Percentiles rank a stretch among this genome's conserved stretches.
Conservation (phyloP, 2,888 invertebrate genomes). For the Rhagium mordax region DNA sequence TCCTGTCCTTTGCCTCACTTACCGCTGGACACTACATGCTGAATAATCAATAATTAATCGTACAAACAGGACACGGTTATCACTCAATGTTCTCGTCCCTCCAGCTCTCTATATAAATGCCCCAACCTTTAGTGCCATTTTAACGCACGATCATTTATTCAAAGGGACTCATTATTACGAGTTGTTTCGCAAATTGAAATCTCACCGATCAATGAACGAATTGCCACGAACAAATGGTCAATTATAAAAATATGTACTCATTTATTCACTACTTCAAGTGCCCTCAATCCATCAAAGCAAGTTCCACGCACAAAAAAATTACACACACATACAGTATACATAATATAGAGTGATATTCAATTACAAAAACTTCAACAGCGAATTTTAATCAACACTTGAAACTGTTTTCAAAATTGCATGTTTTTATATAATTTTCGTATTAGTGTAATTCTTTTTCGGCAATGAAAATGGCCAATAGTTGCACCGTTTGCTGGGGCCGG, state of each 20-base stretch:
- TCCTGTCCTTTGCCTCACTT: conserved; percentile 45
- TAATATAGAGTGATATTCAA: too few species aligned
- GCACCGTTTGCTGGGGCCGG: too few species aligned
- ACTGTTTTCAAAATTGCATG: too few species aligned
- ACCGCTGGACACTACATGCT: conserved; percentile 39
- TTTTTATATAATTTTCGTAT: too few species aligned
- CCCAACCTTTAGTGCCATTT: conserved; percentile 21
- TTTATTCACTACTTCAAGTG: too few species aligned
- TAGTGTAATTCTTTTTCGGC: too few species aligned
- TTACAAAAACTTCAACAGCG: too few species aligned
- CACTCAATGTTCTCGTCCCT: conserved; percentile 10
- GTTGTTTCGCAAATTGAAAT: conserved; percentile 11
- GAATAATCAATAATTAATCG: conserved; percentile 54
- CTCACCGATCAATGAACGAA: neutral
- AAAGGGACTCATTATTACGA: conserved; percentile 25
- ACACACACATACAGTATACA: too few species aligned
- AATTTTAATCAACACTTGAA: too few species aligned
- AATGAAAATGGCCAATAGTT: too few species aligned
- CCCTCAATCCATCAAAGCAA: too few species aligned
- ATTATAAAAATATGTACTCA: neutral
- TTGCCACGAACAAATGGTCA: neutral
- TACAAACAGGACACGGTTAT: conserved; percentile 44
- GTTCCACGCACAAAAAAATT: too few species aligned
- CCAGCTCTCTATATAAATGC: conserved; percentile 5
- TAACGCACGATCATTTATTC: conserved; percentile 19